Conservation (phyloP, 2,888 invertebrate species). For the Watsonalla cultraria region DNA sequence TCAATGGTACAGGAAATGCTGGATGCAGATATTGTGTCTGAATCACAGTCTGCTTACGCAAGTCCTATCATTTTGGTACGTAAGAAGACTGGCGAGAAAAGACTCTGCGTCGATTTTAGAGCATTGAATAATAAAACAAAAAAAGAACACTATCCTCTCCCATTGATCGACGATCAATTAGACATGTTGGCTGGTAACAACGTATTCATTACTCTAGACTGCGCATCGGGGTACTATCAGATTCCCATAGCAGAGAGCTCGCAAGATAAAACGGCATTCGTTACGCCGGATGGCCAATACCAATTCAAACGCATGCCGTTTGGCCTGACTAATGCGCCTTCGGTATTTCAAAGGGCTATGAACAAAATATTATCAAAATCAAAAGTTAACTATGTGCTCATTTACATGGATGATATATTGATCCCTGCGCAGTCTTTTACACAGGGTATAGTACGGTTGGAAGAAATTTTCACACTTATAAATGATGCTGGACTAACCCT, state of each 20-base stretch:
- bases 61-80: slow-evolving; percentile 22
- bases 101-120: slow-evolving; percentile 20
- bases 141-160: slow-evolving; percentile 18
- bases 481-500: slow-evolving; percentile 14
- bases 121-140: slow-evolving; percentile 16
- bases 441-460: slow-evolving; percentile 14
- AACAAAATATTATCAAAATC: slow-evolving; percentile 17
- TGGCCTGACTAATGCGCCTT: slow-evolving; percentile 22
- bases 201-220: slow-evolving; percentile 15
- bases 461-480: slow-evolving; percentile 10
- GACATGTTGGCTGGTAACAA: slow-evolving; percentile 15
- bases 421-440: slow-evolving; percentile 12
- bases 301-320: slow-evolving; percentile 24
- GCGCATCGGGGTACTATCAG: slow-evolving; percentile 22
- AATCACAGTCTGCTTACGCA: slow-evolving; percentile 17
- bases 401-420: slow-evolving; percentile 26
- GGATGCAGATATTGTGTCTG: slow-evolving; percentile 13
- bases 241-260: slow-evolving; percentile 20
- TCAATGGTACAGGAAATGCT: slow-evolving; percentile 21
- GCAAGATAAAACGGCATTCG: slow-evolving; percentile 23
- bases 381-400: neutral
- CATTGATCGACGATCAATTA: slow-evolving; percentile 19
- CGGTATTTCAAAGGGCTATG: slow-evolving; percentile 22
- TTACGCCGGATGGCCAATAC: slow-evolving; percentile 22
- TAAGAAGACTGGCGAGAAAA: slow-evolving; percentile 21